phyloP scores from a whole-genome alignment of 2,888 invertebrate genomes.

The Andrena bucephala region DNA sequence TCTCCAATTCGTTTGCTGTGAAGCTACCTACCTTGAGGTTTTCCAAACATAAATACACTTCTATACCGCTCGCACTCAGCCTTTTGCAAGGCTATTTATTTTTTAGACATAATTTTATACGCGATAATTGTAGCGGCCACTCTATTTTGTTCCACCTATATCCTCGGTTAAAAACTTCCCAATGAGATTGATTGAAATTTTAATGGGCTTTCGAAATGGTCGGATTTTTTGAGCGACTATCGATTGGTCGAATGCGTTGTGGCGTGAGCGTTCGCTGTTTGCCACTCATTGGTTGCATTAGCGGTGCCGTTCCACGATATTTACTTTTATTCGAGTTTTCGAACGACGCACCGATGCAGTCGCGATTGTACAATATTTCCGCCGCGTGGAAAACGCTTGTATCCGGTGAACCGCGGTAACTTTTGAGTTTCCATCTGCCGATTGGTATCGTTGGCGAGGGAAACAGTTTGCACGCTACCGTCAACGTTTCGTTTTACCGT shows the following conservation, averaged over 20 bases:
- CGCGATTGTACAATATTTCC: neutral
- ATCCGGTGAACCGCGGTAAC: slow-evolving; percentile 1
- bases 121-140: neutral
- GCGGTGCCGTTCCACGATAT: slow-evolving; percentile 16
- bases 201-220: neutral
- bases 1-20: slow-evolving; percentile 22
- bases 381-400: slow-evolving; percentile 17
- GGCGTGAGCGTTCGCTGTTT: neutral
- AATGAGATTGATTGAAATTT: neutral
- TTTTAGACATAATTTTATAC: too few species aligned
- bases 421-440: slow-evolving; percentile 4
- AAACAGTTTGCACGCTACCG: neutral
- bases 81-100: too few species aligned
- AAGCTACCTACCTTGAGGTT: too few species aligned
- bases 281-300: slow-evolving; percentile 17
- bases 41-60: too few species aligned
- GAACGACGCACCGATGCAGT: neutral
- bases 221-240: slow-evolving; percentile 7
- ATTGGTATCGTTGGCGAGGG: neutral
- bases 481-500: neutral
- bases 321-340: slow-evolving; percentile 28
- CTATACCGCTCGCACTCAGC: too few species aligned
- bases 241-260: slow-evolving; percentile 2
- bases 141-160: neutral
- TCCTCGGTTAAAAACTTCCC: neutral